Evolutionary conservation across 1,140 invertebrate genomes (phyloP), one percentile per base, ranked within the genome.

Genomic region (Brachionus angularis): DNA sequence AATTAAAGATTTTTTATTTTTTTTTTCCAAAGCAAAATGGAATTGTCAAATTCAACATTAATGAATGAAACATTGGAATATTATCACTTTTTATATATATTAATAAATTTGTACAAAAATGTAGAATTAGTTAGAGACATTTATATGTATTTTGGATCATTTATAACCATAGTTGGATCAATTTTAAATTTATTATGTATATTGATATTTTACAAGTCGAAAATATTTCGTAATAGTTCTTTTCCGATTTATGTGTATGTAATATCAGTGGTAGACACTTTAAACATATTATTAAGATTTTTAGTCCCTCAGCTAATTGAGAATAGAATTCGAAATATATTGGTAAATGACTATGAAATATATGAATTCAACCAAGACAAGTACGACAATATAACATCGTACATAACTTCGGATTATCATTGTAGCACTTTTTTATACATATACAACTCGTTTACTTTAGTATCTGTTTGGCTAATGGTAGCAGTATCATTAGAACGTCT

Each of bases 161-260:
- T 67, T 16, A 47, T 67, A 34, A 67, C 62, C 3, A 29, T 50
- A 0, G 10, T 67, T 7, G 62, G 62, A 4, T 8, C 34, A 16
- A 34, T 46, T 8, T 31, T 67, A 67, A 67, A 67, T 14, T 10
- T 31, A 2, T 21, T 67, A 12, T 67, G 62, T 36, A 67, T 67
- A n/a, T 46, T 44, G 3, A 67, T 67, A 18, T 67, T 67, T 29
- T 67, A 67, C 27, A 67, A 67, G 29, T 67, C 62, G 2, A 67
- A 46, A 46, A 67, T 67, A 47, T 67, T 67, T 46, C 42, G 44
- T 2, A 67, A 67, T 21, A 34, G 29, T 31, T 67, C 62, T 12
- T 67, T 67, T 67, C 62, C 42, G n/a, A 47, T 34, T 33, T 67
- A 67, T 67, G 62, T 67, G 10, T 67, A 67, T 21, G 29, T 67